Evolutionary conservation across 2,888 invertebrate genomes (phyloP), one percentile per base, ranked within the genome.

Genomic region (Aradus depressus): DNA sequence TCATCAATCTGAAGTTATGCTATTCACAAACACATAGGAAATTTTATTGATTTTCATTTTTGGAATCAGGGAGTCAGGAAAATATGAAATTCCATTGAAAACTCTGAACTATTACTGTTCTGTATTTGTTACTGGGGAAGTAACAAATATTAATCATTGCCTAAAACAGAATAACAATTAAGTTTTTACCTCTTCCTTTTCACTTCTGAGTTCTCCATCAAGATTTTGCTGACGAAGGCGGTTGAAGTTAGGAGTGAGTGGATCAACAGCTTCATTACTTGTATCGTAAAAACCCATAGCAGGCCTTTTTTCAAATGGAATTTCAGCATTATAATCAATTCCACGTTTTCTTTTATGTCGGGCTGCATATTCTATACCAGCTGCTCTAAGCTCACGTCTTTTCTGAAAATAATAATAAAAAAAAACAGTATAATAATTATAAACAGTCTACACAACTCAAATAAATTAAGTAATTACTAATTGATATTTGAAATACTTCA

Each of bases 221-320:
- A 96, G 70, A 66, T 93, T 87, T 63, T 95, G 92, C 62, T 93
- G 92, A 1, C 92, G 72, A 65, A 96, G 78, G 59, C 85, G 76
- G 10, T 85, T 81, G 66, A 95, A 96, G 70, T 96, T 88, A 0
- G 89, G 86, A 4, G 88, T 86, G 68, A 85, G 76, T 0, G 90
- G 89, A 65, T 93, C 91, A 25, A 90, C 81, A 1, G 75, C 74
- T 67, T 98, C 97, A 54, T 80, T 81, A 0, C 88, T 80, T 0
- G 97, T 96, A 66, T 98, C 95, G 65, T 93, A 92, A 69, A 98
- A 97, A 1, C 98, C 97, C 10, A 80, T 64, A 0, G 92, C 84
- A 0, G 96, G 93, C 32, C 79, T 76, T 70, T 97, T 96, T 65
- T 97, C 96, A 68, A 99, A 98, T 0, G 98, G 95, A 61, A 98